These are phyloP conservation scores for Drosophila kepulauana DNA, from an alignment of 1,140 invertebrate genomes.

Conservation along the genomic window DNA sequence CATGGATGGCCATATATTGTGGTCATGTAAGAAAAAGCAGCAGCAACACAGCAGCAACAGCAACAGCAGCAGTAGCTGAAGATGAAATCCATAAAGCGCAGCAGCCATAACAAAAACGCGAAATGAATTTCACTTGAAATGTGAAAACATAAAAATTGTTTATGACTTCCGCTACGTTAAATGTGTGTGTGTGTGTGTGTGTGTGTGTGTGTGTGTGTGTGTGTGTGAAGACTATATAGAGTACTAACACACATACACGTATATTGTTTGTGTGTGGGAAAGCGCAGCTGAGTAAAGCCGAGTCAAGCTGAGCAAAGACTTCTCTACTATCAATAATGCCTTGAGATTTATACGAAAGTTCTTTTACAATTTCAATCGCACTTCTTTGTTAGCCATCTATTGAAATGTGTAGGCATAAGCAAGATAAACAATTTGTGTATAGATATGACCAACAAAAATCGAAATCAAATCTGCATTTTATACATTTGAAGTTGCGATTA, in stretches of 20 bases:
- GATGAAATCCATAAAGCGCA: constrained; percentile 80
- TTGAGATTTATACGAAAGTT: constrained; percentile 1
- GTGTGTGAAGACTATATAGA: constrained; percentile 4
- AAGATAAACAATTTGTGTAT: too few species aligned
- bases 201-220: constrained; percentile 36
- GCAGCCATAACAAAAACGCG: constrained; percentile 81
- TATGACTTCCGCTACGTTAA: constrained; percentile 81
- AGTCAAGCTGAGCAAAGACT: constrained; percentile 15
- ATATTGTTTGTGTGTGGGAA: constrained; percentile 34
- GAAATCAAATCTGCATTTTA: too few species aligned
- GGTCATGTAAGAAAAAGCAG: constrained; percentile 67
- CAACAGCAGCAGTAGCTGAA: constrained; percentile 47
- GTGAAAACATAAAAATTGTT: constrained; percentile 83
- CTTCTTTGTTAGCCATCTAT: too few species aligned
- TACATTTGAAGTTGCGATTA: too few species aligned
- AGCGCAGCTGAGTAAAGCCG: constrained; percentile 32
- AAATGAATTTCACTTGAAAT: constrained; percentile 83
- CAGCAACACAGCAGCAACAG: constrained; percentile 32
- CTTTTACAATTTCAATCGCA: too few species aligned
- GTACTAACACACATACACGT: background rate
- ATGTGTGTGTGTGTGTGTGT: constrained; percentile 51
- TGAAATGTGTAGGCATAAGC: too few species aligned
- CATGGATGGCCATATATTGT: constrained; percentile 59
- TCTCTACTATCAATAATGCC: constrained; percentile 17
- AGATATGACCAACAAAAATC: too few species aligned